These are phyloP conservation scores for Columbina picui DNA, from an alignment of 2,113 vertebrate genomes.

Conservation along the genomic window DNA sequence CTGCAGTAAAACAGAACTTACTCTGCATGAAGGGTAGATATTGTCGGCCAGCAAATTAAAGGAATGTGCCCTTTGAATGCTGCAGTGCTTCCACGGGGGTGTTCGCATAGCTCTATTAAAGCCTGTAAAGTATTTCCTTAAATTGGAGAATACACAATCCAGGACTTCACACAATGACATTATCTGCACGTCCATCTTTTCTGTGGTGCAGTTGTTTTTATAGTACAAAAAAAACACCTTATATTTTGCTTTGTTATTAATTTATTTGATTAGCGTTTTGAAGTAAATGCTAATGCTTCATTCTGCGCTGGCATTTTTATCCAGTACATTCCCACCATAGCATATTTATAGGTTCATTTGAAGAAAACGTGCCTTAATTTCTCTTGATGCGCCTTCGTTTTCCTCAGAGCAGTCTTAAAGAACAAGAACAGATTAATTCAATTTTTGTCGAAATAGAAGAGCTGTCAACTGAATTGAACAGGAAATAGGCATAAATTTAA, in stretches of 20 bases:
- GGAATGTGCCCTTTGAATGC: background rate
- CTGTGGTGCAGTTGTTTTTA: background rate
- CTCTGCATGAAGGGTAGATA: background rate
- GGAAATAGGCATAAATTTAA: constrained; percentile 50
- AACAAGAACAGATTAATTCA: constrained; percentile 24
- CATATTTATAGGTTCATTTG: background rate
- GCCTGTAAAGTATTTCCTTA: background rate
- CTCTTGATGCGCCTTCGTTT: background rate
- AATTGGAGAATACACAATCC: background rate
- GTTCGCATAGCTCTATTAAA: background rate
- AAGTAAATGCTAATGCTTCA: background rate
- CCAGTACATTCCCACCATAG: background rate
- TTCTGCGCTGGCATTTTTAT: background rate
- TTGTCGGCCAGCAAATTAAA: background rate
- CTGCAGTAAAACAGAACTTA: background rate
- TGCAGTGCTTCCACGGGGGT: background rate
- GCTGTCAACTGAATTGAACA: constrained; percentile 48
- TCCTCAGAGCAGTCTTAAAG: constrained; percentile 18
- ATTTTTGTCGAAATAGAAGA: constrained; percentile 32
- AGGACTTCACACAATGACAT: background rate
- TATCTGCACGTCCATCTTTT: background rate
- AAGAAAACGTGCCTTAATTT: background rate
- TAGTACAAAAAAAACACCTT: background rate
- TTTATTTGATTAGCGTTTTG: background rate
- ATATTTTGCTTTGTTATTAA: background rate